Percentiles rank a stretch among this genome's conserved stretches.
These are phyloP conservation scores for Thaleichthys pacificus DNA, from an alignment of 2,797 vertebrate genomes.

Conservation along the genomic window DNA sequence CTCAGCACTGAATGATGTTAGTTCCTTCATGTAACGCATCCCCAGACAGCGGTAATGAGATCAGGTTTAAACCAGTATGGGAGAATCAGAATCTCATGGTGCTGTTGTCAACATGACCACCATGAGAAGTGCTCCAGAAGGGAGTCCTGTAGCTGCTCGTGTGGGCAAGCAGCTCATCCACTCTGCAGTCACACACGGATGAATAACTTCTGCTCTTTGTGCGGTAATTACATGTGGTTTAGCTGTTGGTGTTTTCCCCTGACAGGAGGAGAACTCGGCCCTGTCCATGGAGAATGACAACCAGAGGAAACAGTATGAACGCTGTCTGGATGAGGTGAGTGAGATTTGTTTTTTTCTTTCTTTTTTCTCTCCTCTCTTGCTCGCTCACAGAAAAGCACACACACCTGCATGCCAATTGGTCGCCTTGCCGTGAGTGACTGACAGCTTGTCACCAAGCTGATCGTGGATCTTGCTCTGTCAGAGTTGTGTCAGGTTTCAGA, in stretches of 20 bases:
- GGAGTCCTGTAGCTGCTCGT: neutral
- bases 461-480: neutral
- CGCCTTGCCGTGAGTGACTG: neutral
- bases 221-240: conserved; percentile 58
- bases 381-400: neutral
- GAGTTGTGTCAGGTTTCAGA: neutral
- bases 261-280: conserved; percentile 88
- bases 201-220: conserved; percentile 41
- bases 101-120: conserved; percentile 50
- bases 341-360: neutral
- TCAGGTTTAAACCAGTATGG: neutral
- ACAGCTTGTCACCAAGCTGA: neutral
- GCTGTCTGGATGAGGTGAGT: conserved; percentile 90
- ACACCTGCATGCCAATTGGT: neutral
- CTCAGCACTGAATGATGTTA: neutral
- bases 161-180: no score
- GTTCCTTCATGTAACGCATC: neutral
- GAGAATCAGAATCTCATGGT: neutral
- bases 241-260: conserved; percentile 21
- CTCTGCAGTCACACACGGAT: no score
- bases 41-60: conserved; percentile 1
- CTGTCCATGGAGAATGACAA: conserved; percentile 89
- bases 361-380: neutral
- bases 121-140: conserved; percentile 70
- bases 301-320: conserved; percentile 91